Percentiles rank a stretch among this genome's conserved stretches.
Conservation (phyloP, 2,888 invertebrate genomes). For the Agrilus cyanescens region DNA sequence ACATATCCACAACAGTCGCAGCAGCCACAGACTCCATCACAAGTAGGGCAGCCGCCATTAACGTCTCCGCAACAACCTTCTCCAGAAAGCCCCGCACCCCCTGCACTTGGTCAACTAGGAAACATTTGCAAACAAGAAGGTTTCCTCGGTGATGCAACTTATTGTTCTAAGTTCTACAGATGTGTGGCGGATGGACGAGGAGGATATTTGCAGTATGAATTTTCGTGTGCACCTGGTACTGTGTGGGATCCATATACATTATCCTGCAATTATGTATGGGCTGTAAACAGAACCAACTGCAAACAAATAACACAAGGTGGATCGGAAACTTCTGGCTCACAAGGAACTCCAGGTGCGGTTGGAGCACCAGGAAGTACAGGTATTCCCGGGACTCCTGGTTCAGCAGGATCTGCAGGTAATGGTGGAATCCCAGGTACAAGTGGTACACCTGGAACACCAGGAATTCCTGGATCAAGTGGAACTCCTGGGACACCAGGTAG, state of each 20-base stretch:
- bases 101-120: constrained; percentile 9
- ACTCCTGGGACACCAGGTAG: too few relatives aligned
- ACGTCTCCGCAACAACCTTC: constrained; percentile 7
- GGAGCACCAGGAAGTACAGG: too few relatives aligned
- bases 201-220: constrained; percentile 53
- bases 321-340: too few relatives aligned
- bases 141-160: constrained; percentile 54
- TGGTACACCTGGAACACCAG: too few relatives aligned
- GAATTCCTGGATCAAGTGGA: too few relatives aligned
- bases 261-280: constrained; percentile 48
- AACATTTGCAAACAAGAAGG: constrained; percentile 49
- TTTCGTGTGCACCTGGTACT: constrained; percentile 55
- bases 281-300: constrained; percentile 36
- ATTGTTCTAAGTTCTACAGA: constrained; percentile 66
- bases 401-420: too few relatives aligned
- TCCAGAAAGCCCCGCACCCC: constrained; percentile 5
- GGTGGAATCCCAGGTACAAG: too few relatives aligned
- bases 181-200: constrained; percentile 53
- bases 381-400: too few relatives aligned
- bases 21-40: constrained; percentile 9
- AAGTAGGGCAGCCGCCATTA: constrained; percentile 18
- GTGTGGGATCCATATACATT: constrained; percentile 55
- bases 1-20: constrained; percentile 2
- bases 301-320: too few relatives aligned
- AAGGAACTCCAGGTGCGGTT: too few relatives aligned